phyloP scores from a whole-genome alignment of 2,888 invertebrate genomes.

The Carterocephalus palaemon region DNA sequence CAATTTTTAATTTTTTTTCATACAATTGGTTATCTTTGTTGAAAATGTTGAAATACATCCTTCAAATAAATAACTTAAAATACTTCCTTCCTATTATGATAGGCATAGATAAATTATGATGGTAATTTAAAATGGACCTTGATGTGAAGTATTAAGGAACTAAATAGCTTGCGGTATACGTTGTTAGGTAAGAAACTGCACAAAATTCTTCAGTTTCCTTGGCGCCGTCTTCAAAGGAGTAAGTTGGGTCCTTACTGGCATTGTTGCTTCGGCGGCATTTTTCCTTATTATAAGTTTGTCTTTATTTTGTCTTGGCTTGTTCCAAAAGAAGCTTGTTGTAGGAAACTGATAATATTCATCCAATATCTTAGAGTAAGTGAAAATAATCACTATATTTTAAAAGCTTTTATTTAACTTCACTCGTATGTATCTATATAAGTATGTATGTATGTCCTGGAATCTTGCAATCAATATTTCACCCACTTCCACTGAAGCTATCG shows the following conservation, averaged over 20 bases:
- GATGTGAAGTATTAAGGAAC: background rate
- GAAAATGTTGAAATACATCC: too few species aligned
- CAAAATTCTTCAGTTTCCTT: slow-evolving; percentile 26
- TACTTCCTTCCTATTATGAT: background rate
- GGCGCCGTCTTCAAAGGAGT: slow-evolving; percentile 24
- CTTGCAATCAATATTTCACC: too few species aligned
- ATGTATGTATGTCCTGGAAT: too few species aligned
- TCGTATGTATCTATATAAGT: too few species aligned
- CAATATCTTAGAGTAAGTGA: too few species aligned
- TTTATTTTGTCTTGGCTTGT: slow-evolving; percentile 13
- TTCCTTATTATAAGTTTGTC: background rate
- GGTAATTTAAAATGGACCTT: background rate
- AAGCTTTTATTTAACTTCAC: too few species aligned
- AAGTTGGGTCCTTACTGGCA: slow-evolving; percentile 22
- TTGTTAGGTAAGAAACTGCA: slow-evolving; percentile 6
- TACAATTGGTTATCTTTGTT: too few species aligned
- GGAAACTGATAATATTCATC: background rate
- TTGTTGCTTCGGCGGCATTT: slow-evolving; percentile 7
- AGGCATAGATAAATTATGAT: too few species aligned
- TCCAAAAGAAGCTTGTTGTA: background rate
- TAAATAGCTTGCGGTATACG: background rate
- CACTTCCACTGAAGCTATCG: too few species aligned
- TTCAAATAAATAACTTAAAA: too few species aligned
- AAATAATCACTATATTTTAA: too few species aligned
- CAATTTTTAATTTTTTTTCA: too few species aligned